Evolutionary conservation across 2,888 invertebrate species (phyloP).

Genomic region (Andrena hattorfiana): DNA sequence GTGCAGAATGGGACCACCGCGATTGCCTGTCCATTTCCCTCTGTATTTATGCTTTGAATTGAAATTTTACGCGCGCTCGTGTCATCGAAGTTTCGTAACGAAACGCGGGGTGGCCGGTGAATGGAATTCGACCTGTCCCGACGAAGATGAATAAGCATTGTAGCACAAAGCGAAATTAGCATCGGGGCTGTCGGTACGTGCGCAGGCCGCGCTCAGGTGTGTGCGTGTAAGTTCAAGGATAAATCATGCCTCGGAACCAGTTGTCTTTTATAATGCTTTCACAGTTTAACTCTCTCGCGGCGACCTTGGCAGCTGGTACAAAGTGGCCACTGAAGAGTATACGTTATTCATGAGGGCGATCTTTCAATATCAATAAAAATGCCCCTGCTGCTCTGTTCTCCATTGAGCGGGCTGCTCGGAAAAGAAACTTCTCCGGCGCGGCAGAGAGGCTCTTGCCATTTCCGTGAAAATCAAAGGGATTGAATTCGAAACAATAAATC

Average conservation of each 20-base stretch:
- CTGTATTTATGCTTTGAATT: slow-evolving; percentile 19
- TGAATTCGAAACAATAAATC: not conserved
- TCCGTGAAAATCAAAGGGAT: not conserved
- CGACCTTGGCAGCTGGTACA: slow-evolving; percentile 68
- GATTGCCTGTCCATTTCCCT: not conserved
- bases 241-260: slow-evolving; percentile 68
- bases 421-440: no score
- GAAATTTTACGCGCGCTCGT: slow-evolving; percentile 19
- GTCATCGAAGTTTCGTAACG: slow-evolving; percentile 68
- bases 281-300: slow-evolving; percentile 62
- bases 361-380: slow-evolving; percentile 56
- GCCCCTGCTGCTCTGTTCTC: not conserved
- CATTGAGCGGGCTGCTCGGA: no score
- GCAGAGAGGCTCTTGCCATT: no score
- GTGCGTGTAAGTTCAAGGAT: slow-evolving; percentile 61
- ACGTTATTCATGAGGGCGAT: slow-evolving; percentile 51
- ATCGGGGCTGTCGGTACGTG: slow-evolving; percentile 32
- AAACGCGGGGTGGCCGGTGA: slow-evolving; percentile 23
- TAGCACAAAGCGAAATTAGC: slow-evolving; percentile 52
- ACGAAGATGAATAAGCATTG: slow-evolving; percentile 57
- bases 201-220: slow-evolving; percentile 29
- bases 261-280: slow-evolving; percentile 66
- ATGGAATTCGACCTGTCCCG: slow-evolving; percentile 45
- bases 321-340: slow-evolving; percentile 67
- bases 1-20: not conserved